These are phyloP conservation scores for Falco concolor DNA, from an alignment of 2,797 vertebrate species.

Conservation along the genomic window DNA sequence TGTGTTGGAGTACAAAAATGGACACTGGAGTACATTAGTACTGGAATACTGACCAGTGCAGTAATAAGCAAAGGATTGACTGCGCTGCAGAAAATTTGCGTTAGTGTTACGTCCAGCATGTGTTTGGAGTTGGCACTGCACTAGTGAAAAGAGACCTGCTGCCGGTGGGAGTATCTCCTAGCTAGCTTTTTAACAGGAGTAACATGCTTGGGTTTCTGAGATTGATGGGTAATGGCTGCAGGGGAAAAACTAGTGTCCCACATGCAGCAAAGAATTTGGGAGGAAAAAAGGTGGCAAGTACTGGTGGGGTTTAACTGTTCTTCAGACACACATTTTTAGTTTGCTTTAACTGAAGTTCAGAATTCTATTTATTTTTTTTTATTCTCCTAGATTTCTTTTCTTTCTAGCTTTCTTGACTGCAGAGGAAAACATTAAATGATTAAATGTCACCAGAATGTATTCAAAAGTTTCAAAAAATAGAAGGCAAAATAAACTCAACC, in stretches of 20 bases:
- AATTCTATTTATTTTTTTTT: background rate
- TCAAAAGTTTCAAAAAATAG: background rate
- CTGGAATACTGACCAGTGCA: background rate
- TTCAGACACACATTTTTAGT: background rate
- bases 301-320: background rate
- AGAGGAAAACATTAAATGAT: background rate
- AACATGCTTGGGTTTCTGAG: background rate
- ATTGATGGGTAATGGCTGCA: background rate
- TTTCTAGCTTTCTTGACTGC: background rate
- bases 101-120: fast-evolving
- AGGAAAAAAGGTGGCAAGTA: background rate
- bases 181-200: background rate
- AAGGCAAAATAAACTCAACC: background rate
- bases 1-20: background rate
- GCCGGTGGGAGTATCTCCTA: background rate
- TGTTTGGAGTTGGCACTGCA: too few species aligned
- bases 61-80: background rate
- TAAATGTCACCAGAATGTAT: background rate
- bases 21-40: background rate
- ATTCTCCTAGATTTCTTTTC: background rate
- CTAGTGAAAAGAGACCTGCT: background rate
- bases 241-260: background rate
- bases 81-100: background rate
- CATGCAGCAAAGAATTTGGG: background rate
- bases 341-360: background rate